phyloP scores from a whole-genome alignment of 2,113 vertebrate species.

The Haemorhous mexicanus region DNA sequence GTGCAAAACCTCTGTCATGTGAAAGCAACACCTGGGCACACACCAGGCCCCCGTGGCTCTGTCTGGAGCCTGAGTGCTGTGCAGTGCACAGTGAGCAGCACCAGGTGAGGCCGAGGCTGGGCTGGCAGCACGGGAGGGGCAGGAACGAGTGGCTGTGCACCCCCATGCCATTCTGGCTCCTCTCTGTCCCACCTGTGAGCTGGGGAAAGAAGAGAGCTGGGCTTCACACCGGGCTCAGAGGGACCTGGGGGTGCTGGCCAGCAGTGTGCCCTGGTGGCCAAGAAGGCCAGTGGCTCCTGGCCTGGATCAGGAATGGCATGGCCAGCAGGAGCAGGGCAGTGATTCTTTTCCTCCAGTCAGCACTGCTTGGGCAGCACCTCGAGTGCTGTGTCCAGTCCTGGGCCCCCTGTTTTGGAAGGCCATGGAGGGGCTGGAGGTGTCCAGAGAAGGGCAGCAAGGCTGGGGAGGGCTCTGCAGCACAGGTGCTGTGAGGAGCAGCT shows the following conservation, averaged over 20 bases:
- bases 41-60: not conserved
- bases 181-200: accelerated
- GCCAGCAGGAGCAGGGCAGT: not conserved
- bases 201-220: not conserved
- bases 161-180: not conserved
- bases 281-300: no score
- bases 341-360: not conserved
- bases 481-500: accelerated
- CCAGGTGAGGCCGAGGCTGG: not conserved
- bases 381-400: not conserved
- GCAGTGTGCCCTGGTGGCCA: not conserved
- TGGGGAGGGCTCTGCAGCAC: not conserved
- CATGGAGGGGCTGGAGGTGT: accelerated
- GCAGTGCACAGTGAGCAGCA: no score
- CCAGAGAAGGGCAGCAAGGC: not conserved
- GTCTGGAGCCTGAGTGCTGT: no score
- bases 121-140: not conserved
- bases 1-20: not conserved
- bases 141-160: not conserved
- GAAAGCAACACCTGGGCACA: not conserved
- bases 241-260: not conserved
- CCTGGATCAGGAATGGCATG: not conserved
- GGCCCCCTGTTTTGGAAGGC: no score
- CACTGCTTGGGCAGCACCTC: not conserved
- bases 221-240: no score